A percentile compares a stretch with the other conserved stretches of the same genome.
These are phyloP conservation scores for Cirrhinus mrigala DNA, from an alignment of 2,797 vertebrate species.

Conservation along the genomic window DNA sequence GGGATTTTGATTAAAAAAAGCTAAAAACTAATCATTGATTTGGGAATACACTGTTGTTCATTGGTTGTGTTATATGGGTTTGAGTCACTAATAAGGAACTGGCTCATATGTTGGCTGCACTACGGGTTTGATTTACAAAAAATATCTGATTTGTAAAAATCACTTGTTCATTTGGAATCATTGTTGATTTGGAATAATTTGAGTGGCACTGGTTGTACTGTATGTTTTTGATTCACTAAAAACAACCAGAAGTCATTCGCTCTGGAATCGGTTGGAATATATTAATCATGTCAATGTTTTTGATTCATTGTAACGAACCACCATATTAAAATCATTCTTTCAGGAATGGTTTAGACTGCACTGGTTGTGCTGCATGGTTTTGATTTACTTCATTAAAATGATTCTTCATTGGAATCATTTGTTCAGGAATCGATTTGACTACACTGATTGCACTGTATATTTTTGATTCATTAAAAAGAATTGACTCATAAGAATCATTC, in stretches of 20 bases:
- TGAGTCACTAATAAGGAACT: background rate
- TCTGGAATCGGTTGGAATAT: background rate
- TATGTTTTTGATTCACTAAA: background rate
- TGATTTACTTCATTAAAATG: background rate
- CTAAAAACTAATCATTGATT: too few relatives aligned
- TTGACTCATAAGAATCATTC: too few relatives aligned
- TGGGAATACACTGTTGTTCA: too few relatives aligned
- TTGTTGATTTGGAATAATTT: background rate
- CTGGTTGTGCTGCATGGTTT: background rate
- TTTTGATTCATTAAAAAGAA: too few relatives aligned
- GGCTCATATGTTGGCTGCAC: too few relatives aligned
- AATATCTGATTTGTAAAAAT: background rate
- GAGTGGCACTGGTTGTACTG: too few relatives aligned
- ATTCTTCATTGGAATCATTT: too few relatives aligned
- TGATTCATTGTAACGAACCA: background rate
- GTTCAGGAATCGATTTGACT: too few relatives aligned
- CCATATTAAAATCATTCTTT: background rate
- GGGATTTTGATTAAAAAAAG: background rate
- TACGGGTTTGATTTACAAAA: background rate
- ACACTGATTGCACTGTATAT: too few relatives aligned
- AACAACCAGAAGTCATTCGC: background rate
- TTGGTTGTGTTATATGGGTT: background rate
- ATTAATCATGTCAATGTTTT: background rate
- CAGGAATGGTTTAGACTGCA: background rate
- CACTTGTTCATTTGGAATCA: background rate